These are phyloP conservation scores for Palloptera scutellata DNA, from an alignment of 2,888 invertebrate species.

Conservation along the genomic window DNA sequence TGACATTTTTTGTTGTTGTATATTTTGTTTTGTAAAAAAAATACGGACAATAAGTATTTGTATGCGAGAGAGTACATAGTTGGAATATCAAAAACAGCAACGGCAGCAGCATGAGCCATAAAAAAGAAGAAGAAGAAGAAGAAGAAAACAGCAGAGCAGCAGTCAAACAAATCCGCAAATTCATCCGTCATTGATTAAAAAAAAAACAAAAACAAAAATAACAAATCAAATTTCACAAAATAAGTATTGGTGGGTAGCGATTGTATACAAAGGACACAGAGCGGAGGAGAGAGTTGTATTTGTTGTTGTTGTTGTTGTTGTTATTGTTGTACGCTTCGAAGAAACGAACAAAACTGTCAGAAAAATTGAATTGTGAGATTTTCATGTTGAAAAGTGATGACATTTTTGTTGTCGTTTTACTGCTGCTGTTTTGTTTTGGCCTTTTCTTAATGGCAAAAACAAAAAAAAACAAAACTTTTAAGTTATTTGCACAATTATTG, in stretches of 20 bases:
- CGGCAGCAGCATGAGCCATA: neutral
- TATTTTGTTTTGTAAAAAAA: neutral
- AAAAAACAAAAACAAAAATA: constrained; percentile 9
- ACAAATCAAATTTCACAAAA: constrained; percentile 31
- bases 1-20: constrained; percentile 10
- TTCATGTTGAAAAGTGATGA: constrained; percentile 14
- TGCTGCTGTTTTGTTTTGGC: neutral
- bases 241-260: constrained; percentile 7
- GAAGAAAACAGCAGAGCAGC: too few relatives aligned
- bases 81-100: neutral
- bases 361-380: constrained; percentile 28
- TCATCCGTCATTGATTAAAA: constrained; percentile 40
- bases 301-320: neutral
- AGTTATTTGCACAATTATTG: constrained; percentile 28
- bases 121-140: neutral
- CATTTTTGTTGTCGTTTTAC: neutral
- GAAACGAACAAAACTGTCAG: neutral
- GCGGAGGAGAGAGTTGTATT: neutral
- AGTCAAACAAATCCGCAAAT: constrained; percentile 30
- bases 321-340: neutral
- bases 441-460: neutral
- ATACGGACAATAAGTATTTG: neutral
- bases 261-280: neutral
- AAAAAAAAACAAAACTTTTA: constrained; percentile 19
- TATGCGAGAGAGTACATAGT: constrained; percentile 3